These are phyloP conservation scores for Eupithecia centaureata DNA, from an alignment of 2,888 invertebrate genomes.

Conservation along the genomic window DNA sequence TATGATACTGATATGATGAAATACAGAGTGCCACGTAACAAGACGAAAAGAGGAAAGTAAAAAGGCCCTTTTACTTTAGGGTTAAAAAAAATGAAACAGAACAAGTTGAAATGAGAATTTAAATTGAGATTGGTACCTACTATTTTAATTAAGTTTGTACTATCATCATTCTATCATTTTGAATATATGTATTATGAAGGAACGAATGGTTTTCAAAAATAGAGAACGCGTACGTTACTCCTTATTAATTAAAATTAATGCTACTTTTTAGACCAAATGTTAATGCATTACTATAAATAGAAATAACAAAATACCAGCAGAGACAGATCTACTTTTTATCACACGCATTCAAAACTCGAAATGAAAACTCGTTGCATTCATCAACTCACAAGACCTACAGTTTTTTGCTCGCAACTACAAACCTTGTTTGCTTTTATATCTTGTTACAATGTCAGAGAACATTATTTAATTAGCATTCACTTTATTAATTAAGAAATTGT, in stretches of 20 bases:
- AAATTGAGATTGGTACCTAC: too few relatives aligned
- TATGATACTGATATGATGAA: too few relatives aligned
- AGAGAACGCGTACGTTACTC: too few relatives aligned
- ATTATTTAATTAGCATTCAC: not conserved
- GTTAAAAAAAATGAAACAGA: too few relatives aligned
- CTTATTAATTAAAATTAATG: not conserved
- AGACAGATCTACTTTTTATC: not conserved
- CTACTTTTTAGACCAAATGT: not conserved
- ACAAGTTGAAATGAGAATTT: too few relatives aligned
- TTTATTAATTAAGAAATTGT: not conserved
- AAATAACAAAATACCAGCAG: not conserved
- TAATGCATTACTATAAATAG: not conserved
- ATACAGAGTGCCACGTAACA: too few relatives aligned
- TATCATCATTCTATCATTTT: too few relatives aligned
- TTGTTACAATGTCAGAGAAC: not conserved
- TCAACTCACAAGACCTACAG: conserved; percentile 3
- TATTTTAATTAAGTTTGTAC: too few relatives aligned
- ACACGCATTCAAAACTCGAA: conserved; percentile 1
- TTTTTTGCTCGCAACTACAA: conserved; percentile 30
- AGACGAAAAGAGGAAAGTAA: too few relatives aligned
- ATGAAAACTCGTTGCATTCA: not conserved
- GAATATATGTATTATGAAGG: too few relatives aligned
- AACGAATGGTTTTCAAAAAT: too few relatives aligned
- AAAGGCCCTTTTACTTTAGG: too few relatives aligned
- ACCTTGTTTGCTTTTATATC: conserved; percentile 25